Percentiles rank a stretch among this genome's conserved stretches.
Conservation (phyloP, 2,888 invertebrate genomes). For the Idaea straminata region DNA sequence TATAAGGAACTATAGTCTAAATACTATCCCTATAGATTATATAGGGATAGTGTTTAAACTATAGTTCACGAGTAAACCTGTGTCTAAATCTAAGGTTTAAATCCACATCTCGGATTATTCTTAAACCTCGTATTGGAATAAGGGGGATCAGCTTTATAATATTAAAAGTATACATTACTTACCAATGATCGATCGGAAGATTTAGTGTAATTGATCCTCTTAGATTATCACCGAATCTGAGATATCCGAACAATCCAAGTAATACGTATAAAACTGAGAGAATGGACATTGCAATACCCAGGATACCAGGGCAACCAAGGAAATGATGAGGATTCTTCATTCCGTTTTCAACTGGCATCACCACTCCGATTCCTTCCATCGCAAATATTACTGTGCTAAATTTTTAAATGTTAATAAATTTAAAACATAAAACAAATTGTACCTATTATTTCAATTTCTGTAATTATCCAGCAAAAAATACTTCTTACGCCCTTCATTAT, state of each 20-base stretch:
- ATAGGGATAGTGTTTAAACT: too few species aligned
- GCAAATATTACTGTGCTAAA: slow-evolving; percentile 95
- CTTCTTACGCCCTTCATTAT: too few species aligned
- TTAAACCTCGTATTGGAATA: too few species aligned
- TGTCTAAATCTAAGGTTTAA: too few species aligned
- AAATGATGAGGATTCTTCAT: slow-evolving; percentile 92
- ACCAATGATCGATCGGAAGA: slow-evolving; percentile 84
- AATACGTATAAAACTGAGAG: slow-evolving; percentile 88
- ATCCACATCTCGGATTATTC: too few species aligned
- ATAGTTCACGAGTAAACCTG: too few species aligned
- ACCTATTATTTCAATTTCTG: not conserved
- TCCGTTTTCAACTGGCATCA: slow-evolving; percentile 95
- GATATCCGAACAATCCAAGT: slow-evolving; percentile 94
- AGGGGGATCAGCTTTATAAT: not conserved
- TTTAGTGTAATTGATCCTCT: slow-evolving; percentile 91
- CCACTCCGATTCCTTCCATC: slow-evolving; percentile 97
- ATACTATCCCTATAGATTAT: too few species aligned
- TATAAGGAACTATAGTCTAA: too few species aligned
- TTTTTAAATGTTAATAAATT: slow-evolving; percentile 7
- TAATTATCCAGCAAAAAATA: not conserved
- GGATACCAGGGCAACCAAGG: slow-evolving; percentile 89
- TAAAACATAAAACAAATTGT: slow-evolving; percentile 5
- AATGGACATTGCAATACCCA: slow-evolving; percentile 91
- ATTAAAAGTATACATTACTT: slow-evolving; percentile 50
- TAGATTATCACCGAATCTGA: slow-evolving; percentile 87